Conservation (phyloP, 2,113 vertebrate species). For the Eretmochelys imbricata region DNA sequence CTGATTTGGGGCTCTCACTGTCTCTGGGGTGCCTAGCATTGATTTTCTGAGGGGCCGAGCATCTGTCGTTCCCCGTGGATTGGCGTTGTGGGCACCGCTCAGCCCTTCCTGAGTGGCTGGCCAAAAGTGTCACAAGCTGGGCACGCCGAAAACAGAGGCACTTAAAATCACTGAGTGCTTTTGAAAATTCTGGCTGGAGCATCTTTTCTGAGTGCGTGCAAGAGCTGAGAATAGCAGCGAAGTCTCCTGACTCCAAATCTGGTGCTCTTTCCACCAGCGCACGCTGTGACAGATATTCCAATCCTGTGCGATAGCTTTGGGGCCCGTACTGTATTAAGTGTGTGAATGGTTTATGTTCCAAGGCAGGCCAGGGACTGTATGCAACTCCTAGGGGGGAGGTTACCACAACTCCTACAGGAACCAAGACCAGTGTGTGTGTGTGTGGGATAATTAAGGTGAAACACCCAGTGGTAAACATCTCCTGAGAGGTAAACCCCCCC, state of each 20-base stretch:
- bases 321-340: no score
- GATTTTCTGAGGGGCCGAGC: not conserved
- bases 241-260: not conserved
- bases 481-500: not conserved
- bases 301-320: not conserved
- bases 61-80: not conserved
- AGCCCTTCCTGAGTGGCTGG: not conserved
- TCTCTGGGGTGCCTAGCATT: not conserved
- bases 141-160: not conserved
- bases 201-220: not conserved
- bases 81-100: not conserved
- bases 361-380: not conserved
- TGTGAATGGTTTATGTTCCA: no score
- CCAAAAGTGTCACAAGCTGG: not conserved
- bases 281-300: not conserved
- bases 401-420: not conserved
- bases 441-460: not conserved
- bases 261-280: not conserved
- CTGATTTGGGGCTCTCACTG: not conserved
- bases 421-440: not conserved
- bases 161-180: not conserved
- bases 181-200: not conserved
- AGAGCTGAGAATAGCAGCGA: not conserved
- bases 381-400: not conserved
- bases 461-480: not conserved